Conservation (phyloP, 2,888 invertebrate genomes). For the Tanypteryx hageni region DNA sequence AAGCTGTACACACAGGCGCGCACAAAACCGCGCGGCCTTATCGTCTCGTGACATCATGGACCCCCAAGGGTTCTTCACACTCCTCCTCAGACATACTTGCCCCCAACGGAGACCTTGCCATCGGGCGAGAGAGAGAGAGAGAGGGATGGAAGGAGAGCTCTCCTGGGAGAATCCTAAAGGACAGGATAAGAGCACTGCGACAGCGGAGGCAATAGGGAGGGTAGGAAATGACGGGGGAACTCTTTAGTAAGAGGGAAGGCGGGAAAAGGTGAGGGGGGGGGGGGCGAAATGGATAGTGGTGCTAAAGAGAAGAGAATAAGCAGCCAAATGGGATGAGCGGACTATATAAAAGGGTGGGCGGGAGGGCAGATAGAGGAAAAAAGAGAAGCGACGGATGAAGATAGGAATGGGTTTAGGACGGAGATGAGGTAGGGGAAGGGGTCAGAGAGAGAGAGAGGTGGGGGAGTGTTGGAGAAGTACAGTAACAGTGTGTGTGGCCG, state of each 20-base stretch:
- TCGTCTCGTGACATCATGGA: conserved; percentile 56
- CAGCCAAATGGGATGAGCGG: background rate
- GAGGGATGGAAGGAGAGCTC: background rate
- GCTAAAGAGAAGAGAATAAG: conserved; percentile 22
- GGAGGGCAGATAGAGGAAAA: background rate
- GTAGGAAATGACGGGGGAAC: background rate
- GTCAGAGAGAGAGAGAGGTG: background rate
- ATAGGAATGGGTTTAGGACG: background rate
- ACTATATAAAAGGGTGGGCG: background rate
- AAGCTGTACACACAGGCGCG: conserved; percentile 45
- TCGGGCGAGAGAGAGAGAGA: background rate
- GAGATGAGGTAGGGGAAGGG: background rate
- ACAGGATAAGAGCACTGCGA: conserved; percentile 43
- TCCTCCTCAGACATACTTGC: conserved; percentile 18
- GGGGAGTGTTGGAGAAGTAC: background rate
- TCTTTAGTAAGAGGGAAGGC: background rate
- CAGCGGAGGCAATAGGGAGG: conserved; percentile 1
- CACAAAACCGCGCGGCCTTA: conserved; percentile 47
- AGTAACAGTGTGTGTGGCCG: background rate
- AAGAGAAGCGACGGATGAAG: background rate
- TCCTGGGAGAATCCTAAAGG: background rate
- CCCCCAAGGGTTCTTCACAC: conserved; percentile 39
- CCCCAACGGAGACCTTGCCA: conserved; percentile 6
- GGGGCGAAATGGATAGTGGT: background rate
- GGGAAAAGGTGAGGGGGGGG: background rate